Base-by-base conservation (phyloP, 2,888 invertebrate species). In the Tuta absoluta region DNA sequence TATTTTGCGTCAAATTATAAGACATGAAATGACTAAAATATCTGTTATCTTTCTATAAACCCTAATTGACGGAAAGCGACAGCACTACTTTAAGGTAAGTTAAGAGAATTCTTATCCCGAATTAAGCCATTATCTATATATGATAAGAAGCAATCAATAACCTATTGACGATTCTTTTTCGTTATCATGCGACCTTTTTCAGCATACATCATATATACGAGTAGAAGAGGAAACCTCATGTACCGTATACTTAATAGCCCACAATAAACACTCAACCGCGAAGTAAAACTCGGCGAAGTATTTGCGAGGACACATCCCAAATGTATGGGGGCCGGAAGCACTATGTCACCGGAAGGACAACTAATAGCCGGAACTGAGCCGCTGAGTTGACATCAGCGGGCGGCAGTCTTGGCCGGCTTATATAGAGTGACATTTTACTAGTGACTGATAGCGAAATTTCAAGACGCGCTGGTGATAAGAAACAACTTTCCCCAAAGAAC, bases 281-380 rank as follows among this genome's bases (percentile, higher is more conserved):
- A 51, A 23, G 23, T 51, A 51, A 51, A 51, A 51, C 51, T 51
- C 21, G 1, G 11, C 19, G 21, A 51, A 51, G 51, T 21, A 12
- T 51, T 51, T 51, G 21, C 21, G 51, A 51, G 51, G 21, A 51
- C 51, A 51, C 48, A 51, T 7, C 51, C 51, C 23, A 56, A 56
- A 28, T 56, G 24, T 56, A 56, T 56, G 24, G 56, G 24, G 45
- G 14, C 59, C 41, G 41, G 41, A 41, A 38, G 21, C 23, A 45
- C 59, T 23, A 24, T 45, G 59, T 59, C 59, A 59, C 59, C 59
- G 59, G 59, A 59, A 59, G 28, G 41, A 28, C 41, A 24, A 59
- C 58, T 38, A 38, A 38, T 38, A 28, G 37, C 41, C 59, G 59
- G 33, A 59, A 21, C 17, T 8, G 41, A 38, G 19, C 2, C 21